phyloP scores from a whole-genome alignment of 2,113 vertebrate genomes.

The Ailuropoda melanoleuca region DNA sequence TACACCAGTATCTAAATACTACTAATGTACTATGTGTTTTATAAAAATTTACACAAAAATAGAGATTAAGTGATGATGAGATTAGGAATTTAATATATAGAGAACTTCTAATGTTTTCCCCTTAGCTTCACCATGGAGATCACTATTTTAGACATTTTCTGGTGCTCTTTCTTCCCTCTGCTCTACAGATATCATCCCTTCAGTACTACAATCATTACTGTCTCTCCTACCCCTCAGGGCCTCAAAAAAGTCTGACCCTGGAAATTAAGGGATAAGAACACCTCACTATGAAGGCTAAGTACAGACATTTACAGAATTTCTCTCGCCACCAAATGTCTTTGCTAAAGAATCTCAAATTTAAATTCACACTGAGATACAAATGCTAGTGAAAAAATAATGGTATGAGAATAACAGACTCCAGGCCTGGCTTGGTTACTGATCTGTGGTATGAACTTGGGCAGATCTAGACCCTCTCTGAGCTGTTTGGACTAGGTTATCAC shows the following conservation, averaged over 20 bases:
- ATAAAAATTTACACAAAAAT: background rate
- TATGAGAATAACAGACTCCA: background rate
- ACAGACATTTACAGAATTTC: slow-evolving; percentile 26
- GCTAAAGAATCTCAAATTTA: slow-evolving; percentile 32
- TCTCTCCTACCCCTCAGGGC: background rate
- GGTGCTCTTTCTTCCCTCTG: background rate
- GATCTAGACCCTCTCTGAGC: background rate
- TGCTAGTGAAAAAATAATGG: background rate
- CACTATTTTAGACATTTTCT: slow-evolving; percentile 4
- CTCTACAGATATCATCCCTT: background rate
- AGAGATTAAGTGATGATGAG: background rate
- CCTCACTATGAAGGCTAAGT: background rate
- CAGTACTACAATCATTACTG: background rate
- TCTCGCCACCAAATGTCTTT: background rate
- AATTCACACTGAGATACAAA: background rate
- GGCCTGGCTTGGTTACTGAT: background rate
- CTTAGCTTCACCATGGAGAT: background rate
- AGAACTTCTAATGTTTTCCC: slow-evolving; percentile 7
- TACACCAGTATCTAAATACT: background rate
- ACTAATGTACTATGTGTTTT: background rate
- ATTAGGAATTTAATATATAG: slow-evolving; percentile 29
- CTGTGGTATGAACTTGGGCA: background rate
- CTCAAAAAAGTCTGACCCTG: background rate
- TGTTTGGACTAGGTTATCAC: background rate
- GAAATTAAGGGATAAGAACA: background rate